phyloP scores from a whole-genome alignment of 2,113 vertebrate genomes.

The Pelmatolapia mariae region DNA sequence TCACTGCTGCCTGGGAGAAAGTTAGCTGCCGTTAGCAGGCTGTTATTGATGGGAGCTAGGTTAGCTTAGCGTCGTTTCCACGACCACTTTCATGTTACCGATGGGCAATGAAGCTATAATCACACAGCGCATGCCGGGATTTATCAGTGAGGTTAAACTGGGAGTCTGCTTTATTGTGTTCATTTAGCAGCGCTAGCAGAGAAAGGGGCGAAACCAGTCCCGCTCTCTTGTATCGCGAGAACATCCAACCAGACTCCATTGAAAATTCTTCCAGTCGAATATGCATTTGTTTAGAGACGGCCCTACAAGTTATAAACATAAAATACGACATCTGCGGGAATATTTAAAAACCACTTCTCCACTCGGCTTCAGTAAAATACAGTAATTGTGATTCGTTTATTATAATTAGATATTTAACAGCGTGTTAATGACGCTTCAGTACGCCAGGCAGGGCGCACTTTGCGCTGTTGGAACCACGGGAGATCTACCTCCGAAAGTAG shows the following conservation, averaged over 20 bases:
- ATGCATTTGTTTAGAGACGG: rapidly evolving
- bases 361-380: background rate
- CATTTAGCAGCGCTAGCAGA: background rate
- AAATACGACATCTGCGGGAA: rapidly evolving
- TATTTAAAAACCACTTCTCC: rapidly evolving
- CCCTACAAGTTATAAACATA: rapidly evolving
- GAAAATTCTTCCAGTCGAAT: background rate
- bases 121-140: background rate
- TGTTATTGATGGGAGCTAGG: background rate
- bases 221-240: background rate
- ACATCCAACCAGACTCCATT: background rate
- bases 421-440: rapidly evolving
- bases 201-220: background rate
- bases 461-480: background rate
- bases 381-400: rapidly evolving
- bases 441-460: background rate
- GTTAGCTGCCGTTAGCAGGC: slow-evolving; percentile 4
- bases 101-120: no score
- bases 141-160: no score
- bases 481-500: rapidly evolving
- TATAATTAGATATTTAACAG: background rate
- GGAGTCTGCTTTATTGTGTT: rapidly evolving
- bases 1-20: background rate
- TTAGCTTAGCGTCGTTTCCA: background rate
- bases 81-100: background rate